phyloP scores from a whole-genome alignment of 2,888 invertebrate species.

The Eupithecia dodoneata region DNA sequence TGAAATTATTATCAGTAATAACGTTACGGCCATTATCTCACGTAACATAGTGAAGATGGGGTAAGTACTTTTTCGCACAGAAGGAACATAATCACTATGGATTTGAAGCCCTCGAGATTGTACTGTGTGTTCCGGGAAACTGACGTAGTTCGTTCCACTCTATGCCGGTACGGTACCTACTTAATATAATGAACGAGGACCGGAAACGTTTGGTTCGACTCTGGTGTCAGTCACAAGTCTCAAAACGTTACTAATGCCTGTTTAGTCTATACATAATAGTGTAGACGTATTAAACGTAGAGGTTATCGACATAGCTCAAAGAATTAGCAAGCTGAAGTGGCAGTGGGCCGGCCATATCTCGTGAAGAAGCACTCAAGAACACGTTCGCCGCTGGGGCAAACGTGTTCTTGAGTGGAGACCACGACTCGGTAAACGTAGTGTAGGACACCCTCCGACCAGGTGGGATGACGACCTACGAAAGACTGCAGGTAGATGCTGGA shows the following conservation, averaged over 20 bases:
- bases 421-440: too few relatives aligned
- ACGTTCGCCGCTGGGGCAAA: too few relatives aligned
- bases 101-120: neutral
- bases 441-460: too few relatives aligned
- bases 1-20: neutral
- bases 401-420: too few relatives aligned
- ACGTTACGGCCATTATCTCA: neutral
- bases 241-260: neutral
- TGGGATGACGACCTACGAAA: too few relatives aligned
- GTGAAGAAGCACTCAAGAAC: too few relatives aligned
- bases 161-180: neutral
- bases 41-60: neutral
- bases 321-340: too few relatives aligned
- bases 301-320: too few relatives aligned
- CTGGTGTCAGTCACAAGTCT: neutral
- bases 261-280: neutral
- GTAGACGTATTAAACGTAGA: too few relatives aligned
- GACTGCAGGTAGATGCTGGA: too few relatives aligned
- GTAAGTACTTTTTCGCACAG: neutral
- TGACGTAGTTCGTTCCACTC: neutral
- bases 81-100: neutral
- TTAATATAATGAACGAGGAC: neutral
- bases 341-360: too few relatives aligned
- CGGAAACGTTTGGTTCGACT: neutral
- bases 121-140: neutral